phyloP scores from a whole-genome alignment of 2,797 vertebrate species.

The Acanthurus leucopareius region DNA sequence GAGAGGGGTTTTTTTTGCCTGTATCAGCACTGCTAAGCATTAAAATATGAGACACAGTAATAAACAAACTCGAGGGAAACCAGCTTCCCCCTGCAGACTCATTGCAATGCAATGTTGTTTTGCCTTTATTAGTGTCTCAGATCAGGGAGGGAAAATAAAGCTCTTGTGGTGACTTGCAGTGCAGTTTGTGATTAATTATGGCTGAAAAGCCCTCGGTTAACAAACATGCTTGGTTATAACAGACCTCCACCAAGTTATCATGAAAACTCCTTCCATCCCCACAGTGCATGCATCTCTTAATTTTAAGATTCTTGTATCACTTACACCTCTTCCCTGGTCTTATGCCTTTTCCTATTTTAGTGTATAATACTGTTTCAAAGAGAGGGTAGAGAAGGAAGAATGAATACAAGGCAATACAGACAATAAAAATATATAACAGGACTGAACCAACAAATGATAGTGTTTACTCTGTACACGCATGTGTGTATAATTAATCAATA shows the following conservation, averaged over 20 bases:
- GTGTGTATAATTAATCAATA: constrained; percentile 53
- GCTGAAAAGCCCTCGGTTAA: constrained; percentile 39
- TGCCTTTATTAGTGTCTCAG: constrained; percentile 50
- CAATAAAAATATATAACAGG: not conserved
- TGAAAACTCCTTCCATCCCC: not conserved
- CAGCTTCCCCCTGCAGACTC: constrained; percentile 48
- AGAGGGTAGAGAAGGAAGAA: not conserved
- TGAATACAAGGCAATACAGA: not conserved
- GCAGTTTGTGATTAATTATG: constrained; percentile 54
- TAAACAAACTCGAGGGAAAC: constrained; percentile 51
- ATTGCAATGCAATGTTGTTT: constrained; percentile 36
- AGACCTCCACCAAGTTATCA: constrained; percentile 19
- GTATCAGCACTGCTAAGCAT: constrained; percentile 51
- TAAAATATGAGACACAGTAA: constrained; percentile 48
- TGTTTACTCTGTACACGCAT: not conserved
- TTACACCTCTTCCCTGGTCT: not conserved
- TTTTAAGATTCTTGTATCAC: not conserved
- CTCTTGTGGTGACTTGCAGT: constrained; percentile 44
- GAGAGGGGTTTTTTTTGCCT: constrained; percentile 30
- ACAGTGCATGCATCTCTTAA: constrained; percentile 6
- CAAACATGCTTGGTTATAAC: constrained; percentile 26
- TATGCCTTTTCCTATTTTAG: not conserved
- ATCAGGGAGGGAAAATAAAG: constrained; percentile 6
- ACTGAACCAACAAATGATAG: not conserved
- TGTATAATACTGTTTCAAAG: constrained; percentile 8